phyloP scores from a whole-genome alignment of 2,797 vertebrate species.

The Rhabdophis nuchalis region DNA sequence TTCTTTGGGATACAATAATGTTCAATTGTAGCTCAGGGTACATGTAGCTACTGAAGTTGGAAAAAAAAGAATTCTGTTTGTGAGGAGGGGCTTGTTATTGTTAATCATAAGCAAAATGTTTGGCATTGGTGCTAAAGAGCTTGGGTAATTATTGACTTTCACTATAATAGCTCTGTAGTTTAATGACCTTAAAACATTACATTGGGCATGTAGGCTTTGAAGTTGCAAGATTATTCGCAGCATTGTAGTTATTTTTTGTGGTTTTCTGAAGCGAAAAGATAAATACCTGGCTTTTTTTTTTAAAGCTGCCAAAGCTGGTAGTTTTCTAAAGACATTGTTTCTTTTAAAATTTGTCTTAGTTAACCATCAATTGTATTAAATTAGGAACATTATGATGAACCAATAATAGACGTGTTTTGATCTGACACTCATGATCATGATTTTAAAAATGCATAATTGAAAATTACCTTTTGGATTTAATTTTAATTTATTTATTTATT shows the following conservation, averaged over 20 bases:
- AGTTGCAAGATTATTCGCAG: conserved; percentile 59
- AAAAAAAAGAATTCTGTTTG: conserved; percentile 9
- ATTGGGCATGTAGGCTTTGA: conserved; percentile 61
- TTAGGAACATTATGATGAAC: conserved; percentile 48
- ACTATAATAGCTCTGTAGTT: conserved; percentile 54
- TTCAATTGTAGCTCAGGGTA: conserved; percentile 1
- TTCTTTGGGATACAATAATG: neutral
- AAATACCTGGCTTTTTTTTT: conserved; percentile 52
- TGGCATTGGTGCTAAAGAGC: conserved; percentile 43
- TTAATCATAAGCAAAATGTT: conserved; percentile 29
- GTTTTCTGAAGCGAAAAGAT: conserved; percentile 57
- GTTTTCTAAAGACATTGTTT: conserved; percentile 59
- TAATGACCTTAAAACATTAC: conserved; percentile 58
- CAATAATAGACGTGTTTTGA: conserved; percentile 38
- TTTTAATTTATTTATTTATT: too few relatives aligned
- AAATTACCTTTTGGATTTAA: neutral
- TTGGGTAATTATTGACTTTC: conserved; percentile 66
- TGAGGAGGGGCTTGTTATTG: conserved; percentile 16
- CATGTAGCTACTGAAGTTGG: neutral
- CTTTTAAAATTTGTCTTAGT: conserved; percentile 54
- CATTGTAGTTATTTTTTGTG: conserved; percentile 54
- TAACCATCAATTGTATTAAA: conserved; percentile 45
- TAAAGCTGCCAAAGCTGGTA: conserved; percentile 41
- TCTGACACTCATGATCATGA: conserved; percentile 27
- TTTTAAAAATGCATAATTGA: neutral